Evolutionary conservation across 2,113 vertebrate species (phyloP).

Genomic region (Oreocharis arfaki): DNA sequence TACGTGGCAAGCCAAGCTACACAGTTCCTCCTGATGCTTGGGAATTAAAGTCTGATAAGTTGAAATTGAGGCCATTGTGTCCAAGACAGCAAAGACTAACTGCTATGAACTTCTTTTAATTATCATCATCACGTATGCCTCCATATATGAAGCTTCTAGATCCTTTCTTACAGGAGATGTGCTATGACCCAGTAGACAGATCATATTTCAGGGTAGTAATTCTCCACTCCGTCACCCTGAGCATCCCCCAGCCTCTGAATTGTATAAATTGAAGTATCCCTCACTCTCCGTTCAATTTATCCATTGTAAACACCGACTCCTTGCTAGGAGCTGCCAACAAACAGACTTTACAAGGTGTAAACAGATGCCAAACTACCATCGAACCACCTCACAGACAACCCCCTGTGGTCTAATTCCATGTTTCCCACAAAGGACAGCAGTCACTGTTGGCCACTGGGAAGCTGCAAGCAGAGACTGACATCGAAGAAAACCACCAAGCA

Average conservation of each 20-base stretch:
- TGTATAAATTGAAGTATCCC: not conserved
- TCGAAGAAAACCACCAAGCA: not conserved
- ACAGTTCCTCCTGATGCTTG: not conserved
- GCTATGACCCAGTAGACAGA: not conserved
- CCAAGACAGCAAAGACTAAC: not conserved
- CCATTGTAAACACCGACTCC: not conserved
- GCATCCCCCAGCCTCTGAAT: not conserved
- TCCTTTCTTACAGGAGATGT: not conserved
- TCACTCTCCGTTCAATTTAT: not conserved
- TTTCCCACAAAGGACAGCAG: not conserved
- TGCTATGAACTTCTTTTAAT: not conserved
- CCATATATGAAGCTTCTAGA: not conserved
- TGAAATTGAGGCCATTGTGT: not conserved
- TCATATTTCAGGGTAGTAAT: not conserved
- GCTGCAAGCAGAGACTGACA: not conserved
- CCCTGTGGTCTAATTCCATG: not conserved
- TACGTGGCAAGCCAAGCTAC: not conserved
- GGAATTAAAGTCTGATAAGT: not conserved
- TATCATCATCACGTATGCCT: not conserved
- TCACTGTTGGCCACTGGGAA: accelerated
- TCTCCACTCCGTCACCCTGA: not conserved
- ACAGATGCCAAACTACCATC: not conserved
- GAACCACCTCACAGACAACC: not conserved
- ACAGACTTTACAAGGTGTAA: not conserved
- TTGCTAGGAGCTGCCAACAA: not conserved